Base-by-base conservation (phyloP, 2,113 vertebrate species). In the Cinclus cinclus region DNA sequence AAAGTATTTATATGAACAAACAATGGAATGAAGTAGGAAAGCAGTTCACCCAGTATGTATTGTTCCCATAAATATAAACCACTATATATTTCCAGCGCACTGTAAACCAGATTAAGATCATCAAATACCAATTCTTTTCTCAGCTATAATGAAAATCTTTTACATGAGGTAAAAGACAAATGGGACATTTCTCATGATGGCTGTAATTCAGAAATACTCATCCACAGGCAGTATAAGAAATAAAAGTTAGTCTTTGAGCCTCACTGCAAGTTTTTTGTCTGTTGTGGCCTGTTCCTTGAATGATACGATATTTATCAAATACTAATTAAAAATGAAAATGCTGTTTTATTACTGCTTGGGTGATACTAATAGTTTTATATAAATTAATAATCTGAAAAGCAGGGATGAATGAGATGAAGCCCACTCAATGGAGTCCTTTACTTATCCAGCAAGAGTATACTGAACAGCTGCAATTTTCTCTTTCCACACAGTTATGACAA, bases 91-190 rank as follows among this genome's bases (percentile, higher is more conserved):
- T 90, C 50, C 71, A 88, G 35, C 15, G 18, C 35, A 41, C 53
- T 69, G 42, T 46, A 37, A 92, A 14, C 4, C 46, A 90, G 46
- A 83, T 84, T 80, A 90, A 80, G 37, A 46, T 92, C 58, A 88
- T 91, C 62, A 94, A 94, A 93, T 80, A 95, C 8, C 67, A 82
- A 42, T 90, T 65, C 70, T 83, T 93, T 94, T 28, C 80, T 65
- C 75, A 85, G 63, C 62, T 87, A 52, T 77, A 90, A 94, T 39
- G 70, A 90, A 92, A 78, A 59, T 13, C 18, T 82, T 75, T 75
- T 56, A 85, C 0, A 0, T 79, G 59, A 88, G 16, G 42, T 59
- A 80, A 53, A 94, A 94, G 47, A 76, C 46, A 92, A 88, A 90
- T 35, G 35, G 46, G n/a, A 37, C 28, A 58, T 93, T 87, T 87